Evolutionary conservation across 2,113 vertebrate species (phyloP), one percentile per base, ranked within the genome.

Genomic region (Zapornia atra): DNA sequence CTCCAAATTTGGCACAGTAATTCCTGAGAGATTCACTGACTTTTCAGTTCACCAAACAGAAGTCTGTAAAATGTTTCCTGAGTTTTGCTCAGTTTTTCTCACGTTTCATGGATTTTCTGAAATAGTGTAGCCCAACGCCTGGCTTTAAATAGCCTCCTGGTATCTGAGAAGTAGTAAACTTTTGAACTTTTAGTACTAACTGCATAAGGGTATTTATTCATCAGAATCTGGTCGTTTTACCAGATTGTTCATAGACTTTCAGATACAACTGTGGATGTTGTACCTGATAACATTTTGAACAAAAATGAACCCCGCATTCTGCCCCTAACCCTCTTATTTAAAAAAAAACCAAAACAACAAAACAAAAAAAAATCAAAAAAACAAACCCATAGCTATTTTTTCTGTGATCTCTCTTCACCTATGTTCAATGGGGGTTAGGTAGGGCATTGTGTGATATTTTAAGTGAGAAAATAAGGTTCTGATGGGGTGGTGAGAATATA

Each of bases 381-480:
- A 11, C 16, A 53, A 46, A 28, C 50, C 4, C 2, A 1, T 20
- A 38, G 11, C 5, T 63, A 4, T 59, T 64, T 38, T 6, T 48
- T 70, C 40, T 44, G 7, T 71, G 10, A 3, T 68, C 4, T 61
- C 10, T 68, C 26, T 18, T 75, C 24, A 21, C 15, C 28, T 34
- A 0, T 14, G 26, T 20, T 48, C 42, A 34, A 29, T 0, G 7
- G 26, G 24, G 20, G 16, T 20, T 36, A 48, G 29, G 19, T 1
- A 63, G 10, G 54, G 5, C 10, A 25, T 19, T 13, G 12, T 38
- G 46, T 24, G 38, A 4, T 20, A 4, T 21, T 34, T 61, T 60
- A 26, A 59, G 22, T 25, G 59, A 57, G 54, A 46, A 86, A 69
- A 53, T 15, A 10, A 77, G 29, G 16, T 56, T 72, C 29, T 84